Evolutionary conservation across 53 echinoderm and acorn worm genomes (phyloP).

Genomic region (Mesocentrotus franciscanus): DNA sequence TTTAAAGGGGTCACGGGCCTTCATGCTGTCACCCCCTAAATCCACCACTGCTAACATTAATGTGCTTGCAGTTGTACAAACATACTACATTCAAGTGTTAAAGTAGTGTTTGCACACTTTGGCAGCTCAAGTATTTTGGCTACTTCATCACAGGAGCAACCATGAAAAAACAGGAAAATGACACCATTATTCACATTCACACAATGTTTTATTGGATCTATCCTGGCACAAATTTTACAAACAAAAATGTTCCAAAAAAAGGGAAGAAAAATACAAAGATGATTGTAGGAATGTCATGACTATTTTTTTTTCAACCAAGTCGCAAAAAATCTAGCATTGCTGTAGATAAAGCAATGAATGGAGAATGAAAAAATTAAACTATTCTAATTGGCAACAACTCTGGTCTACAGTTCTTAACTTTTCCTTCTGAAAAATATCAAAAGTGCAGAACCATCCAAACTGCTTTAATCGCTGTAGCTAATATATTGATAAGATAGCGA

Average conservation of each 20-base stretch:
- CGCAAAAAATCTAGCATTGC: conserved; percentile 20
- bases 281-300: conserved; percentile 49
- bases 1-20: too few species aligned
- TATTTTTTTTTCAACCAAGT: conserved; percentile 24
- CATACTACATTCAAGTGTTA: too few species aligned
- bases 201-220: conserved; percentile 57
- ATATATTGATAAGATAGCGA: conserved; percentile 26
- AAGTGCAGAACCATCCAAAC: neutral
- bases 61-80: too few species aligned
- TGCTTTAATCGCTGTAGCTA: neutral
- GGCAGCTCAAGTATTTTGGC: too few species aligned
- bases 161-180: neutral
- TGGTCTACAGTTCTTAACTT: neutral
- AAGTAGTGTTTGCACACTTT: too few species aligned
- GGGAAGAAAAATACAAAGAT: conserved; percentile 5
- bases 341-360: neutral
- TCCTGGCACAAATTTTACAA: conserved; percentile 62
- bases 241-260: neutral
- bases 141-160: neutral
- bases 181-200: conserved; percentile 57
- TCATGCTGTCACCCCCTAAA: too few species aligned
- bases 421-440: conserved; percentile 3
- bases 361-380: neutral
- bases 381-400: conserved; percentile 10
- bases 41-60: too few species aligned